These are phyloP conservation scores for Huso huso DNA, from an alignment of 2,797 vertebrate genomes.

Conservation along the genomic window DNA sequence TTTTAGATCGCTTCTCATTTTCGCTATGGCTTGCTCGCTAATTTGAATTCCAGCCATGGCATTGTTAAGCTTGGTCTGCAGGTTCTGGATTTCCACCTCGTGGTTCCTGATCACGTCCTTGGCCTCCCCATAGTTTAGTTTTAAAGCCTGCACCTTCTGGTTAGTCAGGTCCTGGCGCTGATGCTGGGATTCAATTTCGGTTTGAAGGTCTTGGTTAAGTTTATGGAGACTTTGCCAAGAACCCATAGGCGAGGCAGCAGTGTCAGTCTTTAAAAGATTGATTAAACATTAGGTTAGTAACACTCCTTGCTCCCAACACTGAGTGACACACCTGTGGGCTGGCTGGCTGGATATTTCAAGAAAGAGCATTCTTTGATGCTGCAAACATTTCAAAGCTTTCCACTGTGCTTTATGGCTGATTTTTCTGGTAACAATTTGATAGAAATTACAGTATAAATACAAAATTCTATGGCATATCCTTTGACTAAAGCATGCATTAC, in stretches of 20 bases:
- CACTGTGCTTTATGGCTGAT: constrained; percentile 62
- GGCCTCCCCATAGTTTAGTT: constrained; percentile 84
- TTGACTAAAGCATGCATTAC: no score
- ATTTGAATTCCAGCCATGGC: constrained; percentile 78
- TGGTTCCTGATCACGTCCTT: constrained; percentile 80
- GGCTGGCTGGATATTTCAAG: constrained; percentile 37
- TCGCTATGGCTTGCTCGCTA: constrained; percentile 79
- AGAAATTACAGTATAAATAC: no score
- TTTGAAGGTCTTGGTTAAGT: constrained; percentile 85
- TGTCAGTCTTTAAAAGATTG: constrained; percentile 93
- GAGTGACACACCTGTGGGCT: constrained; percentile 86
- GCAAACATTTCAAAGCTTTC: constrained; percentile 36
- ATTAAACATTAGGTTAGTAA: constrained; percentile 87
- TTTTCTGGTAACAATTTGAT: no score
- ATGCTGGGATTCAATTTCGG: constrained; percentile 78
- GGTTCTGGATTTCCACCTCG: constrained; percentile 75
- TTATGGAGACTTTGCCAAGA: constrained; percentile 85
- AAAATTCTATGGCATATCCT: no score
- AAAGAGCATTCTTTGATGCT: no score
- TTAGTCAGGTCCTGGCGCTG: constrained; percentile 78
- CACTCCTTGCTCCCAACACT: constrained; percentile 60
- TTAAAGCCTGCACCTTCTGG: constrained; percentile 80
- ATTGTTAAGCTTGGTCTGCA: constrained; percentile 76
- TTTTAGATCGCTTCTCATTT: constrained; percentile 80
- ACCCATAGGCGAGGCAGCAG: constrained; percentile 69